Percentiles rank a stretch among this genome's conserved stretches.
Conservation (phyloP, 2,113 vertebrate species). For the Dicrurus megarhynchus region DNA sequence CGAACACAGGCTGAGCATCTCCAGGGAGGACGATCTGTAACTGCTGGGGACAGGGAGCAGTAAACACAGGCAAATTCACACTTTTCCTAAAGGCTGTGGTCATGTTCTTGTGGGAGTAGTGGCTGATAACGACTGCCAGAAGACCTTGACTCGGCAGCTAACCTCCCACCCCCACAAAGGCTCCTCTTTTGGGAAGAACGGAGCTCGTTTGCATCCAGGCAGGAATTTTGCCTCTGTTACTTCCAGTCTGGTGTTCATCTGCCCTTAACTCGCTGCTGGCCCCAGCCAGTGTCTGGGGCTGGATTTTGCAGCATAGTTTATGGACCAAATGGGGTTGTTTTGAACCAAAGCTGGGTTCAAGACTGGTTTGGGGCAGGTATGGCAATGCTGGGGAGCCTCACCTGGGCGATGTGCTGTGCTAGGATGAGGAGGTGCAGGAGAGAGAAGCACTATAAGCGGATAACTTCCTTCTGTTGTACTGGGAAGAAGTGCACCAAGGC, state of each 20-base stretch:
- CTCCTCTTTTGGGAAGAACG: background rate
- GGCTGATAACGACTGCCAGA: conserved; percentile 2
- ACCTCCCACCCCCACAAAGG: background rate
- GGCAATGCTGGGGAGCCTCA: background rate
- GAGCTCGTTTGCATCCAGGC: background rate
- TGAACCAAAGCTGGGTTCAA: background rate
- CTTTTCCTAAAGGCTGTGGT: background rate
- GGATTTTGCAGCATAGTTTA: background rate
- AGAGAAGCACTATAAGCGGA: background rate
- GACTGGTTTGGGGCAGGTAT: background rate
- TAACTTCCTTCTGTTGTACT: background rate
- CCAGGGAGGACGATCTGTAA: background rate
- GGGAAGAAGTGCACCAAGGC: background rate
- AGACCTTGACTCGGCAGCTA: background rate
- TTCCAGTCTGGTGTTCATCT: background rate
- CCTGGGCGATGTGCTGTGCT: background rate
- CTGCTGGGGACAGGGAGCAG: background rate
- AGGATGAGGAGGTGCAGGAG: background rate
- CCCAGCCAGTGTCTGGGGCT: background rate
- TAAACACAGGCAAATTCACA: background rate
- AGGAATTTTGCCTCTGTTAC: background rate
- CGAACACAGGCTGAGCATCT: background rate
- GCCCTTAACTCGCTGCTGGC: background rate
- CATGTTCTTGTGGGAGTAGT: background rate
- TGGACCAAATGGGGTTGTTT: background rate